Percentiles rank a stretch among this genome's conserved stretches.
Conservation (phyloP, 1,140 invertebrate genomes). For the Notospermus geniculatus region DNA sequence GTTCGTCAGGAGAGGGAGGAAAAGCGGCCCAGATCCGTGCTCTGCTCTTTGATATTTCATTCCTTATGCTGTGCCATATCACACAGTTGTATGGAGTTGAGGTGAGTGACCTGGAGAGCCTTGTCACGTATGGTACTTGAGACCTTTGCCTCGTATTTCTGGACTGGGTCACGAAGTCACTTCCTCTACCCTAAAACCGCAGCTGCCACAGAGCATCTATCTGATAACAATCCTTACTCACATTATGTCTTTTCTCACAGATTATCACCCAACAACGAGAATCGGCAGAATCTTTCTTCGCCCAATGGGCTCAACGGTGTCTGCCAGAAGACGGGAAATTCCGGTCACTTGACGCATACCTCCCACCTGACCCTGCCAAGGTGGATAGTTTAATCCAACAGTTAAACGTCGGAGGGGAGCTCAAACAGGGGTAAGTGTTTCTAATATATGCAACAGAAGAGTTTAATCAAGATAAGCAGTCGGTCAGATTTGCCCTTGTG, state of each 20-base stretch:
- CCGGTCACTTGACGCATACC: slow-evolving; percentile 78
- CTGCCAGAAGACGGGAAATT: slow-evolving; percentile 83
- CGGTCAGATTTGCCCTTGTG: no score
- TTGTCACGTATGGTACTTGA: no score
- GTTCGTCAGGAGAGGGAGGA: slow-evolving; percentile 63
- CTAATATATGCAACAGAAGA: no score
- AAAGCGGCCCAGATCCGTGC: slow-evolving; percentile 69
- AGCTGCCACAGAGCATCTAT: no score
- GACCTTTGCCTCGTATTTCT: no score
- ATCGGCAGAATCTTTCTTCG: slow-evolving; percentile 82
- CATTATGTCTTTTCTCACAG: slow-evolving; percentile 45
- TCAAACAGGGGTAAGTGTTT: slow-evolving; percentile 63
- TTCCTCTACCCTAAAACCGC: no score
- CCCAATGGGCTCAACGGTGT: slow-evolving; percentile 87
- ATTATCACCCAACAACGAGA: slow-evolving; percentile 65
- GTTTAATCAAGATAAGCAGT: no score
- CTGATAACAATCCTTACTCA: no score
- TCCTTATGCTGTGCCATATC: slow-evolving; percentile 88
- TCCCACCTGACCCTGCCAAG: slow-evolving; percentile 72
- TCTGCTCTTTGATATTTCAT: slow-evolving; percentile 89
- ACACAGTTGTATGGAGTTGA: slow-evolving; percentile 88
- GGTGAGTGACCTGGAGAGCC: no score
- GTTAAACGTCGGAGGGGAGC: slow-evolving; percentile 70
- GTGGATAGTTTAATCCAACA: slow-evolving; percentile 80
- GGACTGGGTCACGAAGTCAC: no score